Base-by-base conservation (phyloP, 2,797 vertebrate genomes). In the Halcyon smyrnensis region DNA sequence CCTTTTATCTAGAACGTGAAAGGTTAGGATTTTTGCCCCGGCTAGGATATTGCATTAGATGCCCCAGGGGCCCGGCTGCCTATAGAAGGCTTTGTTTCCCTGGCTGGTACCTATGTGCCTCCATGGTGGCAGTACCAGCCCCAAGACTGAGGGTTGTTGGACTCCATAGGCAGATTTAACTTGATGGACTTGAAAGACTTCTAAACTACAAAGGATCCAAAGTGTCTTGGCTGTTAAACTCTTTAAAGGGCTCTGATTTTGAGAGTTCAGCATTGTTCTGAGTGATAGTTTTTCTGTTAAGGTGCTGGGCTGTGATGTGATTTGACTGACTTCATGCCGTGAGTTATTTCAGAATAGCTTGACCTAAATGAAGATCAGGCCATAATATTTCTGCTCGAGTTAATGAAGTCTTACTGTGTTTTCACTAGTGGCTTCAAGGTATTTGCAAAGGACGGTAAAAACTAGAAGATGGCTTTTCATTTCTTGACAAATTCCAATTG, bases 1-100 rank as follows among this genome's bases (percentile, higher is more conserved):
- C 3, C 0, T 68, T 68, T 77, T 25, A 8, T 20, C n/a, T 74
- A 51, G 46, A 65, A 48, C 2, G 8, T 12, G 8, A 0, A 4
- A 46, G 51, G 25, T 41, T 41, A 16, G 3, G 32, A 20, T 36
- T 64, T 53, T 39, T 8, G 9, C 24, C 11, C 15, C 34, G 64
- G 43, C 6, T 15, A 8, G 11, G 59, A 16, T 46, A 1, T 21
- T 50, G 41, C 14, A 5, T 30, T 65, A 69, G 62, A 2, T 1
- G 14, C 8, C 34, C 28, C 13, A 3, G 1, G 8, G 68, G 20
- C 41, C 23, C 64, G 65, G 41, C 5, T 16, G 34, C 21, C 19
- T 27, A 5, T 41, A 41, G 56, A 37, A 69, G 25, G 12, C 48
- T 82, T 78, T 75, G 43, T 62, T 84, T 87, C 19, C 53, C 57